A percentile compares a stretch with the other conserved stretches of the same genome.
Conservation (phyloP, 2,888 invertebrate species). For the Ophion ventricosus region DNA sequence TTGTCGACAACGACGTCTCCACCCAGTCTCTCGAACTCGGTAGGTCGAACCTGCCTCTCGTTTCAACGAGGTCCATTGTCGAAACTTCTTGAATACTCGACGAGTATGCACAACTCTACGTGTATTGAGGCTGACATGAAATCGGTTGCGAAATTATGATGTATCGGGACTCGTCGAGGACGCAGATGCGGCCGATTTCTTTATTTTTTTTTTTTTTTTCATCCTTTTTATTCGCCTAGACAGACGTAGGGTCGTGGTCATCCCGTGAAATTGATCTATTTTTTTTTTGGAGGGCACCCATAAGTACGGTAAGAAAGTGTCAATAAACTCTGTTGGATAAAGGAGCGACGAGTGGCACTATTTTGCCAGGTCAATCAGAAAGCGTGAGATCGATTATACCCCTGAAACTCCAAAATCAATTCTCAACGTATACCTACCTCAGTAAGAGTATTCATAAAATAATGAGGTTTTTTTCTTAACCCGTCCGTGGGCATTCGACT, state of each 20-base stretch:
- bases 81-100: slow-evolving; percentile 76
- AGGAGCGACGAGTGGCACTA: slow-evolving; percentile 10
- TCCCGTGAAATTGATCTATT: slow-evolving; percentile 56
- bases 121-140: slow-evolving; percentile 5
- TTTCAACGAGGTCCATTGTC: slow-evolving; percentile 76
- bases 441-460: slow-evolving; percentile 4
- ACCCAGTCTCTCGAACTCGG: slow-evolving; percentile 76
- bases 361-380: slow-evolving; percentile 5
- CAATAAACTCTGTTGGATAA: slow-evolving; percentile 38
- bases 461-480: not conserved
- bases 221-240: slow-evolving; percentile 32
- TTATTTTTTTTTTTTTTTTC: too few species aligned
- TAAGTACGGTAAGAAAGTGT: slow-evolving; percentile 9
- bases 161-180: slow-evolving; percentile 68
- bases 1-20: slow-evolving; percentile 67
- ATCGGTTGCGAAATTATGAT: slow-evolving; percentile 78
- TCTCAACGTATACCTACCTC: not conserved
- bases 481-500: not conserved
- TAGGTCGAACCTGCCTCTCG: slow-evolving; percentile 67
- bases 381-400: slow-evolving; percentile 30
- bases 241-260: slow-evolving; percentile 46
- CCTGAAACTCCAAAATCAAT: not conserved
- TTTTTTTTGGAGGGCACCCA: slow-evolving; percentile 28
- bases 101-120: slow-evolving; percentile 21
- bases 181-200: slow-evolving; percentile 54